Evolutionary conservation across 2,888 invertebrate species (phyloP).

Genomic region (Dorcus hopei): DNA sequence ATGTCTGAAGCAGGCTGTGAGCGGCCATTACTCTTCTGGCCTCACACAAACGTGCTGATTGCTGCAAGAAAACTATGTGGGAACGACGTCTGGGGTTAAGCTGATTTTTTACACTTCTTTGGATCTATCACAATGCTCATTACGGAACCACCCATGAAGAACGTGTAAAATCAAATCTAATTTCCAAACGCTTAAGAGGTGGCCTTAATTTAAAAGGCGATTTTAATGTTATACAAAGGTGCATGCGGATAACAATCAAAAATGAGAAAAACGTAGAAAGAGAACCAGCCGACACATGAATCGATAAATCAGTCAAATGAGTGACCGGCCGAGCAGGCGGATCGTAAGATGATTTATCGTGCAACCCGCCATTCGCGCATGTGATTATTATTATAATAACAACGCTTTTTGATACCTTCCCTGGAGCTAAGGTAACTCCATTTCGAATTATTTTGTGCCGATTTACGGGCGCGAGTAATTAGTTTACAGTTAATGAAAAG

Average conservation of each 20-base stretch:
- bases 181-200: too few species aligned
- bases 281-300: slow-evolving; percentile 14
- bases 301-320: slow-evolving; percentile 50
- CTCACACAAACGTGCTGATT: slow-evolving; percentile 45
- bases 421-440: slow-evolving; percentile 35
- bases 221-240: too few species aligned
- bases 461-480: neutral
- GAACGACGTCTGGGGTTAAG: slow-evolving; percentile 27
- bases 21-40: slow-evolving; percentile 43
- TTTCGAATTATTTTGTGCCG: slow-evolving; percentile 24
- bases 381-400: slow-evolving; percentile 50
- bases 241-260: neutral
- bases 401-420: slow-evolving; percentile 46
- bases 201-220: too few species aligned
- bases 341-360: slow-evolving; percentile 48
- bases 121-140: slow-evolving; percentile 17
- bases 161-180: neutral
- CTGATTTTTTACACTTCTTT: slow-evolving; percentile 17
- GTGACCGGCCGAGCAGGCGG: slow-evolving; percentile 47
- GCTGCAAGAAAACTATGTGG: slow-evolving; percentile 42
- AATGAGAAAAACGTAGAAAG: slow-evolving; percentile 8
- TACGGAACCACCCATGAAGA: slow-evolving; percentile 17
- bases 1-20: slow-evolving; percentile 38
- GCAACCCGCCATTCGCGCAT: slow-evolving; percentile 47
- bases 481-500: slow-evolving; percentile 1